Percentiles rank a stretch among this genome's conserved stretches.
Evolutionary conservation across 2,888 invertebrate genomes (phyloP).

Genomic region (Standfussiana lucernea): DNA sequence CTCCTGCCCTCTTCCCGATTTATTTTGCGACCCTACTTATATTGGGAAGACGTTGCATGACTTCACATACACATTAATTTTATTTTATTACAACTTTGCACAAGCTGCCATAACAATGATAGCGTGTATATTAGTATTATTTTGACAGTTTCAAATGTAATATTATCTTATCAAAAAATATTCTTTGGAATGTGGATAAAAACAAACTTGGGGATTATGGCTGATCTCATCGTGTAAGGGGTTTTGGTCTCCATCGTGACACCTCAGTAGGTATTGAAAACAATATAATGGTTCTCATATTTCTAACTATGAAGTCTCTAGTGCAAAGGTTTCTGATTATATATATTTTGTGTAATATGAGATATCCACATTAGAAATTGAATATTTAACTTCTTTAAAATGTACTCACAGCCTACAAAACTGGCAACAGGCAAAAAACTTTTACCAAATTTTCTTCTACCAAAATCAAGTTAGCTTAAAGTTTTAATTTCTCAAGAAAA

Average conservation of each 20-base stretch:
- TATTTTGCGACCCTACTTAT: neutral
- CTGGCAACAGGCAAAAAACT: neutral
- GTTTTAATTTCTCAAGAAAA: constrained; percentile 3
- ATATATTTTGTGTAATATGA: constrained; percentile 1
- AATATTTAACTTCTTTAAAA: neutral
- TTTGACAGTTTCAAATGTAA: constrained; percentile 7
- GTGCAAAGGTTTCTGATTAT: neutral
- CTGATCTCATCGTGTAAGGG: neutral
- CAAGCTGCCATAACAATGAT: neutral
- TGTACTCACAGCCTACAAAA: neutral
- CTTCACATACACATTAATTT: neutral
- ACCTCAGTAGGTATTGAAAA: neutral
- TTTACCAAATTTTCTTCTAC: neutral
- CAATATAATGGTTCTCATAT: neutral
- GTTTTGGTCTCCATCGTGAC: neutral
- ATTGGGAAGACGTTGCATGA: neutral
- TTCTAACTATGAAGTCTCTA: neutral
- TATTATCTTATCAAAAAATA: neutral
- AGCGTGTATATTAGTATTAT: neutral
- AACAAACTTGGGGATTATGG: neutral
- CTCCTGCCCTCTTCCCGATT: neutral
- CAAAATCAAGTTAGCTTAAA: neutral
- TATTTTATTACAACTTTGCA: neutral
- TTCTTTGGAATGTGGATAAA: constrained; percentile 3
- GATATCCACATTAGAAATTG: neutral